Percentiles rank a stretch among this genome's conserved stretches.
Evolutionary conservation across 1,140 invertebrate genomes (phyloP).

Genomic region (Mactra quadrangularis): DNA sequence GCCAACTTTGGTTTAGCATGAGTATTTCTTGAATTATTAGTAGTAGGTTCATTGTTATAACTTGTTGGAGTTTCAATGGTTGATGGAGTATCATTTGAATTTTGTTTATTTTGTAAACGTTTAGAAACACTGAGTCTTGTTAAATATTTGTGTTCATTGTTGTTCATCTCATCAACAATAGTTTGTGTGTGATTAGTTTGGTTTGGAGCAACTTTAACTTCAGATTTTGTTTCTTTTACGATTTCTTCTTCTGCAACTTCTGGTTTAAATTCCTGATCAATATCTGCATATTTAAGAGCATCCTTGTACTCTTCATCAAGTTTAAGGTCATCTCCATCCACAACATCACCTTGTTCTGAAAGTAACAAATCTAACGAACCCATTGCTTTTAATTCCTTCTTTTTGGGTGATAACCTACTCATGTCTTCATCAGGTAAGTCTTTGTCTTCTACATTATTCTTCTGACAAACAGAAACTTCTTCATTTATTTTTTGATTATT

Average conservation of each 20-base stretch:
- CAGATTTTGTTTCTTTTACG: not conserved
- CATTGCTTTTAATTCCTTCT: constrained; percentile 14
- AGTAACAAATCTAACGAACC: constrained; percentile 51
- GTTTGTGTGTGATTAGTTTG: no score
- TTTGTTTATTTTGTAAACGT: no score
- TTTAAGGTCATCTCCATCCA: constrained; percentile 30
- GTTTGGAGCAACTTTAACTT: no score
- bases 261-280: not conserved
- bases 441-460: no score
- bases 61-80: no score
- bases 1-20: constrained; percentile 36
- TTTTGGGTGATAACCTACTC: not conserved
- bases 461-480: no score
- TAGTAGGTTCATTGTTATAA: no score
- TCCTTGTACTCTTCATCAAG: constrained; percentile 43
- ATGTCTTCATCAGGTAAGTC: not conserved
- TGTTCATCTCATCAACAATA: no score
- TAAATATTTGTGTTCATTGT: no score
- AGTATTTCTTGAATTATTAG: not conserved
- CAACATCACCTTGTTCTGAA: constrained; percentile 29
- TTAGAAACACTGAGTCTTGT: no score
- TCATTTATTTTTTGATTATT: not conserved
- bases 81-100: no score
- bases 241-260: not conserved
- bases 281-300: constrained; percentile 33